phyloP scores from a whole-genome alignment of 2,888 invertebrate genomes.

The Hydraecia micacea region DNA sequence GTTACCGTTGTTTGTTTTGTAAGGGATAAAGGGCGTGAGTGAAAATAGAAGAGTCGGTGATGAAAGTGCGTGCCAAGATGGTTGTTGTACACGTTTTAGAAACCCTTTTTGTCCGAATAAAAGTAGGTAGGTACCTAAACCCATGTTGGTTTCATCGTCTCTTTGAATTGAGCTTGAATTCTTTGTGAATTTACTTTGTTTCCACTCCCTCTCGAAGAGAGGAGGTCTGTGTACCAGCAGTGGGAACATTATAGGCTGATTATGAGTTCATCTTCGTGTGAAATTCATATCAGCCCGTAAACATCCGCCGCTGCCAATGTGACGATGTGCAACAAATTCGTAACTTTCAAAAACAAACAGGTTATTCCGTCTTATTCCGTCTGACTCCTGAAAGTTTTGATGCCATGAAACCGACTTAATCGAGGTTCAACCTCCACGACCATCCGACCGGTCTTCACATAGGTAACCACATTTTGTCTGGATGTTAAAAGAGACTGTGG shows the following conservation, averaged over 20 bases:
- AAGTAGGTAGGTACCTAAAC: neutral
- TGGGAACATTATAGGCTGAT: neutral
- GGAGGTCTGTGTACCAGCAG: neutral
- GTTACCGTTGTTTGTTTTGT: slow-evolving; percentile 42
- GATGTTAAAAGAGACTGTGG: neutral
- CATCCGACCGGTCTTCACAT: too few relatives aligned
- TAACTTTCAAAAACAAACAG: neutral
- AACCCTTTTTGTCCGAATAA: neutral
- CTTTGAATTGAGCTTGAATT: neutral
- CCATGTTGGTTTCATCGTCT: neutral
- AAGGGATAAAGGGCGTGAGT: neutral
- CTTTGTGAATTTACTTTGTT: neutral
- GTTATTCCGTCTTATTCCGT: neutral
- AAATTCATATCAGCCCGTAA: neutral
- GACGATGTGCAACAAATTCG: neutral
- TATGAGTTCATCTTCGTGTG: too few relatives aligned
- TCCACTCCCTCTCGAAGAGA: neutral
- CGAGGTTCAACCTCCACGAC: neutral
- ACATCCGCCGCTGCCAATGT: neutral
- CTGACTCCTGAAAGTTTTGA: neutral
- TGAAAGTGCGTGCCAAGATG: slow-evolving; percentile 1
- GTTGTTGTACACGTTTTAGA: slow-evolving; percentile 9
- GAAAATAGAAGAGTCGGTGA: slow-evolving; percentile 1
- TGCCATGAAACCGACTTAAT: neutral
- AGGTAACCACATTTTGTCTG: too few relatives aligned